Conservation (phyloP, 2,797 vertebrate genomes). For the Rhinichthys osculus region DNA sequence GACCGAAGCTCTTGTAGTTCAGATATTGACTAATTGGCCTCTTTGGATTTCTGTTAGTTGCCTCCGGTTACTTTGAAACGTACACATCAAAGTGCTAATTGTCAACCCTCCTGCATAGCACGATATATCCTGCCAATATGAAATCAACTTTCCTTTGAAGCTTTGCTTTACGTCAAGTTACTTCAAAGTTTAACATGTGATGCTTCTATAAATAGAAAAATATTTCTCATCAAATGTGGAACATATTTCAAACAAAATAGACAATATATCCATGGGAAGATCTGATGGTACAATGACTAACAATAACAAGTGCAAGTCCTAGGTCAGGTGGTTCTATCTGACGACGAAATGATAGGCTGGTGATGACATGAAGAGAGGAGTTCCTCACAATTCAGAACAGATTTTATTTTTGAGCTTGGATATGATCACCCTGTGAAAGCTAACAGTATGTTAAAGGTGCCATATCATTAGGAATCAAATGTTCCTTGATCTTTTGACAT, state of each 20-base stretch:
- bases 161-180: conserved; percentile 14
- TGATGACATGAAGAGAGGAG: background rate
- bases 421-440: background rate
- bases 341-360: background rate
- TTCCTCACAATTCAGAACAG: background rate
- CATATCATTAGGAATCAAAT: background rate
- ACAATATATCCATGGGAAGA: background rate
- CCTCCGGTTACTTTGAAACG: conserved; percentile 38
- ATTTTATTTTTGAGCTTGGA: background rate
- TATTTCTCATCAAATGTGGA: background rate
- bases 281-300: background rate
- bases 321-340: background rate
- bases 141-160: conserved; percentile 20
- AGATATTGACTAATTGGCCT: conserved; percentile 31
- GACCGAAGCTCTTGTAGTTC: conserved; percentile 9
- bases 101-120: conserved; percentile 22
- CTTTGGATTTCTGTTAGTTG: conserved; percentile 40
- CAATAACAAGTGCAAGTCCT: background rate
- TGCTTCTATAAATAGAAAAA: conserved; percentile 7
- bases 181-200: background rate
- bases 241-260: background rate
- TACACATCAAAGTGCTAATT: conserved; percentile 50
- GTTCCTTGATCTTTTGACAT: background rate
- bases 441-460: background rate
- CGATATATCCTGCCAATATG: conserved; percentile 18